Percentiles rank a stretch among this genome's conserved stretches.
These are phyloP conservation scores for Xiphias gladius DNA, from an alignment of 2,113 vertebrate species.

Conservation along the genomic window DNA sequence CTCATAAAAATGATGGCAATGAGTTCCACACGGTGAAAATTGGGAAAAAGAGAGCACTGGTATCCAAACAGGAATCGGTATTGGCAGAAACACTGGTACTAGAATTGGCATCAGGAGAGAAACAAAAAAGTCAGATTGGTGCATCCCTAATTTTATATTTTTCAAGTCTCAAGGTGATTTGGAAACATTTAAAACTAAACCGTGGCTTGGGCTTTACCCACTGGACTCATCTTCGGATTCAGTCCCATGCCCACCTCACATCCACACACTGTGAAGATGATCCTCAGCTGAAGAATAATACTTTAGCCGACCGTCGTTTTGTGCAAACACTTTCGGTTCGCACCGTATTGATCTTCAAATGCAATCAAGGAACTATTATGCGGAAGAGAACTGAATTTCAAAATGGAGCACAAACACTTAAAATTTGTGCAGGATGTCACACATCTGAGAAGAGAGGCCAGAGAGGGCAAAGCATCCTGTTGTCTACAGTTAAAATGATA, in stretches of 20 bases:
- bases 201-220: background rate
- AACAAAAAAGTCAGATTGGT: background rate
- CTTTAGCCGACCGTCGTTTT: background rate
- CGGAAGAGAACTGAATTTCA: background rate
- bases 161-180: conserved; percentile 5
- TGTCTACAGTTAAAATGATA: background rate
- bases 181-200: background rate
- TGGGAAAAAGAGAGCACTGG: background rate
- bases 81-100: background rate
- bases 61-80: background rate
- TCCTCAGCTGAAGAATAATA: background rate
- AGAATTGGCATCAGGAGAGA: background rate
- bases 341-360: conserved; percentile 14
- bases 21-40: background rate
- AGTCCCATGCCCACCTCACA: background rate
- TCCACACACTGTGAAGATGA: background rate
- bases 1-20: background rate
- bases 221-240: conserved; percentile 22
- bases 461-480: background rate
- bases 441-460: background rate
- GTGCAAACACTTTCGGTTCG: background rate
- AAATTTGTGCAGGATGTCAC: background rate
- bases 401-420: background rate
- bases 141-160: background rate
- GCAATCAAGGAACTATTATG: background rate